Base-by-base conservation (phyloP, 2,797 vertebrate species). In the Spinus olivaceus region DNA sequence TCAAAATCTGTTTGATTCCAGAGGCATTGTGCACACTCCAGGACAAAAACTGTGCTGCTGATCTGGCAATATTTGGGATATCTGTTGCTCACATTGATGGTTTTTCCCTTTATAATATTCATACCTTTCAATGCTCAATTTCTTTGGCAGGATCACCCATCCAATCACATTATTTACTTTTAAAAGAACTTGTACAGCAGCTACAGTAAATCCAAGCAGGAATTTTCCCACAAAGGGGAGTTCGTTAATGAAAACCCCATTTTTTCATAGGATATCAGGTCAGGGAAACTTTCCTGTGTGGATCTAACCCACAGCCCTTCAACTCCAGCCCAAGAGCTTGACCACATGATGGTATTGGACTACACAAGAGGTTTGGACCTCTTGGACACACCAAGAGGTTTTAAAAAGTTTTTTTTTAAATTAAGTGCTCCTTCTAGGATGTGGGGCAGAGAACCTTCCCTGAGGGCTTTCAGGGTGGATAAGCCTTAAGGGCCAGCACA, bases 21-120 rank as follows among this genome's bases (percentile, higher is more conserved):
- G 15, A 32, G 24, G 24, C 9, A 9, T 42, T 79, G 76, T 0
- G 0, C 30, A 49, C 25, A 20, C 14, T 57, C 47, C 42, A 47
- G 50, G 64, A 37, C 8, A 85, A 85, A 88, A 90, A 1, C 53
- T 39, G 33, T 1, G 1, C n/a, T 64, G 44, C 72, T 46, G 47
- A n/a, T 56, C 41, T 60, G 77, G 60, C 19, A 78, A 28, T 41
- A 56, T 66, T 65, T 57, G 46, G 33, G 30, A 42, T 74, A 71
- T 23, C 46, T 50, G 19, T 74, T 81, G 51, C 53, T 88, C 42
- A 64, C 25, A 44, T 14, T 21, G 19, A 74, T 60, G 37, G 4
- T 8, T 81, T 86, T 74, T 10, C 12, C 35, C 9, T 64, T 42
- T 59, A 7, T 39, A 56, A 56, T 50, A 64, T 23, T 78, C 22